phyloP scores from a whole-genome alignment of 2,113 vertebrate genomes.

The Oryzias celebensis region DNA sequence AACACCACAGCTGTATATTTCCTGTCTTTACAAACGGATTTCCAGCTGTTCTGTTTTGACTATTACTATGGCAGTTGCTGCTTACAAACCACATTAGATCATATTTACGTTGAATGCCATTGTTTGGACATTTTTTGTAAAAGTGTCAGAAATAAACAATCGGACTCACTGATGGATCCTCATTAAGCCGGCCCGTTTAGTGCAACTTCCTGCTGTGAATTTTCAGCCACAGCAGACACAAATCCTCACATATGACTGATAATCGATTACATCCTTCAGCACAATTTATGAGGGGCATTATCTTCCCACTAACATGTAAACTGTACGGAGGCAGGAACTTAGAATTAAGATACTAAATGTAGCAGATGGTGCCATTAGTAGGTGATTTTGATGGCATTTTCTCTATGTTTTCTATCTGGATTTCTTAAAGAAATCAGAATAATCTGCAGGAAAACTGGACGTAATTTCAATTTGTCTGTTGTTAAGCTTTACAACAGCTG shows the following conservation, averaged over 20 bases:
- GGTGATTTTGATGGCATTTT: too few species aligned
- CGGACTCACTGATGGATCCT: constrained; percentile 36
- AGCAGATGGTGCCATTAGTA: too few species aligned
- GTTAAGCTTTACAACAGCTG: too few species aligned
- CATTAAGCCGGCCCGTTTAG: constrained; percentile 23
- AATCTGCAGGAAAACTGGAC: too few species aligned
- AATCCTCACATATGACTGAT: constrained; percentile 39
- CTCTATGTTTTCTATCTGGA: too few species aligned
- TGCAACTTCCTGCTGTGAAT: constrained; percentile 22
- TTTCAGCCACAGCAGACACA: constrained; percentile 8
- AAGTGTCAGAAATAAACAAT: constrained; percentile 30
- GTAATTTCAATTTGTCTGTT: too few species aligned
- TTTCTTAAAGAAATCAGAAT: too few species aligned
- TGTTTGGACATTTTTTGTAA: constrained; percentile 43
- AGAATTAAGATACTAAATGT: constrained; percentile 21
- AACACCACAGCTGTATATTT: neutral
- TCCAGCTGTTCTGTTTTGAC: neutral
- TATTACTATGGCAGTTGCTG: neutral
- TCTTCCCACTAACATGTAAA: constrained; percentile 8
- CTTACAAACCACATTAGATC: constrained; percentile 21
- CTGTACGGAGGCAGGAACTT: constrained; percentile 14
- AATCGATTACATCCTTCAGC: constrained; percentile 40
- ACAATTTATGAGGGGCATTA: constrained; percentile 35
- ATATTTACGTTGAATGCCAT: constrained; percentile 23
- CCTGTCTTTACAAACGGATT: neutral